Percentiles rank a stretch among this genome's conserved stretches.
Conservation (phyloP, 2,888 invertebrate species). For the Lithophane semibrunnea region DNA sequence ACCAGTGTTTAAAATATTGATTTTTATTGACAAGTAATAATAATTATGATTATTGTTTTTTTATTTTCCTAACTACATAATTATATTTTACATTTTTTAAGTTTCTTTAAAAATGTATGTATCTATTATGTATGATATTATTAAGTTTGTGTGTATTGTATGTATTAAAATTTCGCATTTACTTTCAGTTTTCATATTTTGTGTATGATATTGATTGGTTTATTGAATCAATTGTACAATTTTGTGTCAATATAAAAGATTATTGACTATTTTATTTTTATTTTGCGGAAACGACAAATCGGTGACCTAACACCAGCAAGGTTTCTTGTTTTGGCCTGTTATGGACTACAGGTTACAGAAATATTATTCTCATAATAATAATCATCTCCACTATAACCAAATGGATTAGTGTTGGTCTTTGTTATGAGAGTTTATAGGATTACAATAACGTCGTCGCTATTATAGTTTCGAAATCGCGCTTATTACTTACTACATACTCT, state of each 20-base stretch:
- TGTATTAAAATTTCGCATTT: conserved; percentile 44
- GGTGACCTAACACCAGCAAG: neutral
- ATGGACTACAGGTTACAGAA: neutral
- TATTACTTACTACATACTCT: neutral
- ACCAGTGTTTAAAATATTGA: conserved; percentile 25
- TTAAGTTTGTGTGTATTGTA: conserved; percentile 26
- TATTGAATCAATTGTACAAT: conserved; percentile 40
- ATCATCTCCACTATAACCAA: neutral
- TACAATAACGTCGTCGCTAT: neutral
- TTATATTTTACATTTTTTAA: conserved; percentile 33
- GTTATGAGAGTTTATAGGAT: neutral
- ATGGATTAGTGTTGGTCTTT: neutral
- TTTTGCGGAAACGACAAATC: conserved; percentile 10
- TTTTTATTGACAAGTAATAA: conserved; percentile 26
- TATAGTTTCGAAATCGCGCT: neutral
- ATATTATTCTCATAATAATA: neutral
- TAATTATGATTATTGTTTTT: conserved; percentile 32
- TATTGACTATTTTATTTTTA: conserved; percentile 52
- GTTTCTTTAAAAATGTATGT: conserved; percentile 29
- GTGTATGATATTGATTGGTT: conserved; percentile 36
- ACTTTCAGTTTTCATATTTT: conserved; percentile 33
- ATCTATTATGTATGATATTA: conserved; percentile 24
- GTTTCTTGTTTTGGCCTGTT: neutral
- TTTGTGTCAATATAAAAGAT: conserved; percentile 47
- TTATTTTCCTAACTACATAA: conserved; percentile 12